Conservation (phyloP, 2,888 invertebrate species). For the Lycocerus yunnanus region DNA sequence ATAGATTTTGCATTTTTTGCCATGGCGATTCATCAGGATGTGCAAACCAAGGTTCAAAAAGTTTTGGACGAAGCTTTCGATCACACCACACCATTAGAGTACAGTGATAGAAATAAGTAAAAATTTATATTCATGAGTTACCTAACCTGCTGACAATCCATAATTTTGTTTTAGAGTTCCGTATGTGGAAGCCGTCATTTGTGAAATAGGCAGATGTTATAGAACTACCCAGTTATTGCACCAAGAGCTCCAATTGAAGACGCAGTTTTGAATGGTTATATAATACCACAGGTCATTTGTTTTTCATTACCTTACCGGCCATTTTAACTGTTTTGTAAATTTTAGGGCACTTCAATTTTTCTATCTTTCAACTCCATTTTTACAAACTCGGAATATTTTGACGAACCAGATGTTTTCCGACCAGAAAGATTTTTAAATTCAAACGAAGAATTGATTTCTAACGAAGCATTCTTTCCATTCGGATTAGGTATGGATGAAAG, state of each 20-base stretch:
- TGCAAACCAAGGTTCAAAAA: constrained; percentile 62
- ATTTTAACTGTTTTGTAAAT: background rate
- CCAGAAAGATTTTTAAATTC: constrained; percentile 67
- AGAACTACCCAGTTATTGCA: constrained; percentile 57
- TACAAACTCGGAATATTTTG: constrained; percentile 62
- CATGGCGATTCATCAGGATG: constrained; percentile 62
- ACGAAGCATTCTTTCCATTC: constrained; percentile 50
- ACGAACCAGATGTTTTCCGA: constrained; percentile 64
- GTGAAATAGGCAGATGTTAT: constrained; percentile 58
- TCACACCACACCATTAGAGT: constrained; percentile 53
- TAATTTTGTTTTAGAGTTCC: constrained; percentile 53
- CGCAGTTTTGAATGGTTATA: constrained; percentile 61
- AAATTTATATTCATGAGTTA: too few relatives aligned
- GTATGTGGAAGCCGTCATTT: constrained; percentile 61
- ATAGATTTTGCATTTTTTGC: constrained; percentile 65
- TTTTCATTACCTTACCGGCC: background rate
- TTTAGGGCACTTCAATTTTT: constrained; percentile 49
- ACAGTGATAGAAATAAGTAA: constrained; percentile 58
- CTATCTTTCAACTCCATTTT: constrained; percentile 58
- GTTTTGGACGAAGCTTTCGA: constrained; percentile 59
- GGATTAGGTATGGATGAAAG: constrained; percentile 51
- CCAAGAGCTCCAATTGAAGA: constrained; percentile 60
- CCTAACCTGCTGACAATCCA: background rate
- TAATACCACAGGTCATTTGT: constrained; percentile 50
- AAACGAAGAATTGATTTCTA: constrained; percentile 43